phyloP scores from a whole-genome alignment of 1,140 invertebrate genomes.

The Oscheius sp. region DNA sequence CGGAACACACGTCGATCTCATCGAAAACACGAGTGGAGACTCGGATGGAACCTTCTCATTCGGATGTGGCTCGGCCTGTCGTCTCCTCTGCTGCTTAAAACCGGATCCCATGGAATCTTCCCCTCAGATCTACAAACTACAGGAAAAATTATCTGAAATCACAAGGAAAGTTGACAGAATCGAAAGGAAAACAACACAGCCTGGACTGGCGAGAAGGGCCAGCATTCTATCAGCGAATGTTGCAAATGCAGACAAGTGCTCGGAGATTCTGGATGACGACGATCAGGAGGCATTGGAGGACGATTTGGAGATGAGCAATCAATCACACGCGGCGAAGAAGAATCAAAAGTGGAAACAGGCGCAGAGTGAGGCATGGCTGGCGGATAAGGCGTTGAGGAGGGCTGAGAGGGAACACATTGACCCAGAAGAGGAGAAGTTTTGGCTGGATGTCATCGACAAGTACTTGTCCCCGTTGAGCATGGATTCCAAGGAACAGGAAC shows the following conservation, averaged over 20 bases:
- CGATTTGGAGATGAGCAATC: conserved; percentile 46
- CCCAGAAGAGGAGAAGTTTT: conserved; percentile 56
- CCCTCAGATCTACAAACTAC: conserved; percentile 47
- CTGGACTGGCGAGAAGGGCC: conserved; percentile 26
- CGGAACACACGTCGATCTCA: conserved; percentile 35
- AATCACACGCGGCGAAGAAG: conserved; percentile 50
- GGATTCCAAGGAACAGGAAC: conserved; percentile 49
- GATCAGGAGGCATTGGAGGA: conserved; percentile 47
- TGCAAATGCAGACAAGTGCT: conserved; percentile 39
- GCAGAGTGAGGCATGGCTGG: conserved; percentile 49
- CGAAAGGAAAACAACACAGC: conserved; percentile 39
- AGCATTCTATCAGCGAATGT: conserved; percentile 11
- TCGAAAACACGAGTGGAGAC: conserved; percentile 34
- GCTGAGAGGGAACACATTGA: conserved; percentile 53
- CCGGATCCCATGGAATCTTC: conserved; percentile 41
- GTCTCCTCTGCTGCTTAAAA: conserved; percentile 53
- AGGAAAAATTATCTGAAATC: conserved; percentile 53
- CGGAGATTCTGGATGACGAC: conserved; percentile 41
- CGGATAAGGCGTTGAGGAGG: conserved; percentile 44
- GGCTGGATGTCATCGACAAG: conserved; percentile 58
- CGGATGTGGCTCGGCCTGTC: conserved; percentile 52
- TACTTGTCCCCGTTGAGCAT: conserved; percentile 54
- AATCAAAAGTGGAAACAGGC: conserved; percentile 50
- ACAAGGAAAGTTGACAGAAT: conserved; percentile 47
- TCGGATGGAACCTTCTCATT: conserved; percentile 52